Evolutionary conservation across 2,888 invertebrate species (phyloP).

Genomic region (Stenotaenia linearis): DNA sequence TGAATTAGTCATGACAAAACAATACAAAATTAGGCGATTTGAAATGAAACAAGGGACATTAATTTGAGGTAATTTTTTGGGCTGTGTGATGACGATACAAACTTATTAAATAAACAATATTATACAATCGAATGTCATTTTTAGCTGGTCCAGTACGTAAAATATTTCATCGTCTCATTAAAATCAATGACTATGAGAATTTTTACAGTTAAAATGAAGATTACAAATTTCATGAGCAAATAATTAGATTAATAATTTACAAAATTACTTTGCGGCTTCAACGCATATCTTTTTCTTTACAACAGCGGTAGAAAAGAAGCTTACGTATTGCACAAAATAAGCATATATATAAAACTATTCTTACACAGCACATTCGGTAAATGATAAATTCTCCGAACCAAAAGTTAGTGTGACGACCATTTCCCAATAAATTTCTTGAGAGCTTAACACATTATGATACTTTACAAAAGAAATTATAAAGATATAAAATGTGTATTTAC

Average conservation of each 20-base stretch:
- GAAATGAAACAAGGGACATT: background rate
- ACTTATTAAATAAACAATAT: background rate
- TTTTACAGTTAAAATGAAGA: slow-evolving; percentile 13
- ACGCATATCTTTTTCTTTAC: background rate
- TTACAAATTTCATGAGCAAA: background rate
- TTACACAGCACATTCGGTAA: background rate
- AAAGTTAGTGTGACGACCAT: slow-evolving; percentile 7
- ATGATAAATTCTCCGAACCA: background rate
- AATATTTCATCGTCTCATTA: background rate
- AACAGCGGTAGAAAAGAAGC: background rate
- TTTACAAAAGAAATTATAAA: background rate
- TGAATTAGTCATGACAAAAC: background rate
- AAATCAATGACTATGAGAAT: slow-evolving; percentile 19
- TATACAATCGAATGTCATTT: background rate
- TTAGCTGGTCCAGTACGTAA: background rate
- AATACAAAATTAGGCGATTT: background rate
- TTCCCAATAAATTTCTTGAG: background rate
- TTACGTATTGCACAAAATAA: slow-evolving; percentile 5
- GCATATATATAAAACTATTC: background rate
- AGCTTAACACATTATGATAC: background rate
- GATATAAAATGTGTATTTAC: slow-evolving; percentile 14
- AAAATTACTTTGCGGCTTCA: background rate
- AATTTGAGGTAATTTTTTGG: background rate
- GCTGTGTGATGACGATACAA: background rate
- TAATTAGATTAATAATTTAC: background rate